phyloP scores from a whole-genome alignment of 64 coral and sea anemone species.

The Dendrophyllia cribrosa region DNA sequence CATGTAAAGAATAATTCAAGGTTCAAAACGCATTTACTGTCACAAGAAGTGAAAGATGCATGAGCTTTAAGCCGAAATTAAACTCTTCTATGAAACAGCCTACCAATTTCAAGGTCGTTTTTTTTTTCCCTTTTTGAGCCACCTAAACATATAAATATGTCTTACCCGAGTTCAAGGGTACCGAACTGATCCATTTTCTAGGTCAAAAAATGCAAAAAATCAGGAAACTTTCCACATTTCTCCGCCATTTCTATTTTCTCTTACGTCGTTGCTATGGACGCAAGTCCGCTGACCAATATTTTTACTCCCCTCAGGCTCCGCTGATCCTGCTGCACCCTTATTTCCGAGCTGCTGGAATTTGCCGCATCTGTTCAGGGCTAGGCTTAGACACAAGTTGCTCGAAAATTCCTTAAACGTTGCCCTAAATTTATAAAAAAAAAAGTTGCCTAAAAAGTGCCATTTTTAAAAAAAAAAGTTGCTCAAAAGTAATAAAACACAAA shows the following conservation, averaged over 20 bases:
- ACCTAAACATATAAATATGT: neutral
- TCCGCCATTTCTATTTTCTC: constrained; percentile 14
- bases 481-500: no score
- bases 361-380: no score
- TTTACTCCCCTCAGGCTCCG: neutral
- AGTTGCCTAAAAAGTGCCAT: no score
- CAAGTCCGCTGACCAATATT: constrained; percentile 17
- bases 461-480: no score
- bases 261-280: constrained; percentile 23
- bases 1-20: no score
- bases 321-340: no score
- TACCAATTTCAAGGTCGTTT: neutral
- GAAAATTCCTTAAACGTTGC: no score
- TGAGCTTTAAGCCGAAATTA: neutral
- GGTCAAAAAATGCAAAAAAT: constrained; percentile 5
- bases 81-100: neutral
- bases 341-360: no score
- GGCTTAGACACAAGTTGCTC: no score
- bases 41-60: no score
- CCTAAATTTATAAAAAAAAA: no score
- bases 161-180: constrained; percentile 89
- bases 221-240: neutral
- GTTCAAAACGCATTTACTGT: no score
- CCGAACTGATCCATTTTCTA: constrained; percentile 96
- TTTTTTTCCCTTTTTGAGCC: neutral